phyloP scores from a whole-genome alignment of 2,113 vertebrate species.

The Tragelaphus imberbis region DNA sequence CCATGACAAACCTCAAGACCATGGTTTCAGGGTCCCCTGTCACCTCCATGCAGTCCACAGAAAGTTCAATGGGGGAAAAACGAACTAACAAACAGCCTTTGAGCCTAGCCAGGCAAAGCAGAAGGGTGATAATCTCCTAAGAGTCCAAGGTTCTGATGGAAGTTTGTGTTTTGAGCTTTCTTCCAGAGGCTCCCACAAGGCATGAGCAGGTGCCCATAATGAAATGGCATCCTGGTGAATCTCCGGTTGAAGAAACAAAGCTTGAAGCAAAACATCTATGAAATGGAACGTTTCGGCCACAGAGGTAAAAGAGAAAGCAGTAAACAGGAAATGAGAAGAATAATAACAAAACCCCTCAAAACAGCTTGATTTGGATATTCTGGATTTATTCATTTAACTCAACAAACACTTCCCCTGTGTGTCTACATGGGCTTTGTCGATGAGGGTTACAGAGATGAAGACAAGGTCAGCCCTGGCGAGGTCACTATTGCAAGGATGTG shows the following conservation, averaged over 20 bases:
- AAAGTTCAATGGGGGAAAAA: not conserved
- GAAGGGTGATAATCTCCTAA: not conserved
- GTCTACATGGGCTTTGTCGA: no score
- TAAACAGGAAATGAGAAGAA: not conserved
- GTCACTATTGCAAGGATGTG: not conserved
- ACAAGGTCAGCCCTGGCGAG: accelerated
- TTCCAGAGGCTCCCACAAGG: not conserved
- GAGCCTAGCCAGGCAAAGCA: not conserved
- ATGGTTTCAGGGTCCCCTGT: not conserved
- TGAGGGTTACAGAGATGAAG: not conserved
- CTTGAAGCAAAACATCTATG: not conserved
- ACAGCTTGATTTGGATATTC: not conserved
- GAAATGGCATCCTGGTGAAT: not conserved
- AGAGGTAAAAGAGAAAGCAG: not conserved
- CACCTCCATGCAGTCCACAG: not conserved
- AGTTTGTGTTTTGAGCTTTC: not conserved
- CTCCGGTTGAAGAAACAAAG: not conserved
- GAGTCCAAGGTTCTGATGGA: not conserved
- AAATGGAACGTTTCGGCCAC: not conserved
- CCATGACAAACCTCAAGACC: not conserved
- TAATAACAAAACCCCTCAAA: not conserved
- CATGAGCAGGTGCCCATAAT: not conserved
- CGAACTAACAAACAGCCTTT: not conserved
- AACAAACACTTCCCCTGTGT: not conserved
- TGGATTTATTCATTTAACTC: not conserved